phyloP scores from a whole-genome alignment of 1,140 invertebrate genomes.

The Chrysopa pallens region DNA sequence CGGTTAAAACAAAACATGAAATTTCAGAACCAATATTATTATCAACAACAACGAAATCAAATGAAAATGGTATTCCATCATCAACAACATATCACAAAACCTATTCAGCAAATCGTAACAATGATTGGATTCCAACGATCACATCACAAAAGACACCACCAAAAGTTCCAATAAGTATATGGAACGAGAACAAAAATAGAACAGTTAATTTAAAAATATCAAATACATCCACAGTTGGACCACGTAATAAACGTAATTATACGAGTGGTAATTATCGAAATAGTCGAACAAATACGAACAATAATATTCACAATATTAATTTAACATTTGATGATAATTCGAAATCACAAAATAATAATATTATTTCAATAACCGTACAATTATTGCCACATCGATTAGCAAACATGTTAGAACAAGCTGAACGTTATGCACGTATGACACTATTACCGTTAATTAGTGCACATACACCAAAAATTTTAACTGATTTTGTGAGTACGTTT shows the following conservation, averaged over 20 bases:
- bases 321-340: too few relatives aligned
- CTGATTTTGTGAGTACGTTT: conserved; percentile 17
- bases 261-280: too few relatives aligned
- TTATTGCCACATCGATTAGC: conserved; percentile 56
- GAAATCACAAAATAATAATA: too few relatives aligned
- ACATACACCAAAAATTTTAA: conserved; percentile 44
- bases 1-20: conserved; percentile 28
- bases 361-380: conserved; percentile 39
- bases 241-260: too few relatives aligned
- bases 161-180: conserved; percentile 2
- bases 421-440: conserved; percentile 57
- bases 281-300: too few relatives aligned
- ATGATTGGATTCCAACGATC: conserved; percentile 1
- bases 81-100: conserved; percentile 20
- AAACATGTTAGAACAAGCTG: conserved; percentile 58
- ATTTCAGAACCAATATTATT: conserved; percentile 53
- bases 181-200: background rate
- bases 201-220: conserved; percentile 3
- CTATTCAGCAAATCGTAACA: conserved; percentile 9
- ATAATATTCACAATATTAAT: too few relatives aligned
- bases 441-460: conserved; percentile 53
- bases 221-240: too few relatives aligned
- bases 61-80: conserved; percentile 23
- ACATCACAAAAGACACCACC: conserved; percentile 4
- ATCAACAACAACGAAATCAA: conserved; percentile 32